Evolutionary conservation across 2,888 invertebrate genomes (phyloP), one percentile per base, ranked within the genome.

Genomic region (Protophormia terraenovae): DNA sequence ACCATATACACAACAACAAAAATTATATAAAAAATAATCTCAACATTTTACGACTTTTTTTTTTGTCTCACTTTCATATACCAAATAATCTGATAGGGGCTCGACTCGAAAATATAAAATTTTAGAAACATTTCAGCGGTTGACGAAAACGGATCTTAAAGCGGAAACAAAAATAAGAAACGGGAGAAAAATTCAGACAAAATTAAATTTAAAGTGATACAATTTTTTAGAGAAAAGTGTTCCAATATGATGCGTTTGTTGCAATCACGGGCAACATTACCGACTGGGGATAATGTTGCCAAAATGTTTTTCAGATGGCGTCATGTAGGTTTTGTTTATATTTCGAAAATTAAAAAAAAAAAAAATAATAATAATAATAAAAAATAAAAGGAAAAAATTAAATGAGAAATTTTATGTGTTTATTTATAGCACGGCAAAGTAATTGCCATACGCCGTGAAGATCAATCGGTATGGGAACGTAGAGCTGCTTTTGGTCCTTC

Each of bases 401-500:
- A 32, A 19, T 8, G 3, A 16, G 32, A 67, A 32, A 19, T 24
- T 19, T 38, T 53, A 0, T 47, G 29, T 66, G 62, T 87, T 53
- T 82, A 89, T 88, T 90, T 88, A 60, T 90, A 95, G 93, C 93
- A 93, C 86, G 81, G 82, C 12, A 95, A 95, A 89, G 94, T 96
- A 29, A 96, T 98, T 89, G 98, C 97, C 3, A 96, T 98, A 88
- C 94, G 98, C 16, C 94, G 98, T 72, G 98, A 98, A 93, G 98
- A 98, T 93, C 98, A 98, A 91, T 97, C 97, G 89, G 97, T 98
- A 90, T 98, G 98, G 98, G 98, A 98, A 92, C 93, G 99, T 86
- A 94, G 99, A 83, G 99, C 99, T 0, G 98, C 99, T 0, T 95
- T 99, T 87, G 96, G 98, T 0, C 99, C 99, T 0, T 92, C 94